Percentiles rank a stretch among this genome's conserved stretches.
Evolutionary conservation across 2,797 vertebrate species (phyloP).

Genomic region (Hemitrygon akajei): DNA sequence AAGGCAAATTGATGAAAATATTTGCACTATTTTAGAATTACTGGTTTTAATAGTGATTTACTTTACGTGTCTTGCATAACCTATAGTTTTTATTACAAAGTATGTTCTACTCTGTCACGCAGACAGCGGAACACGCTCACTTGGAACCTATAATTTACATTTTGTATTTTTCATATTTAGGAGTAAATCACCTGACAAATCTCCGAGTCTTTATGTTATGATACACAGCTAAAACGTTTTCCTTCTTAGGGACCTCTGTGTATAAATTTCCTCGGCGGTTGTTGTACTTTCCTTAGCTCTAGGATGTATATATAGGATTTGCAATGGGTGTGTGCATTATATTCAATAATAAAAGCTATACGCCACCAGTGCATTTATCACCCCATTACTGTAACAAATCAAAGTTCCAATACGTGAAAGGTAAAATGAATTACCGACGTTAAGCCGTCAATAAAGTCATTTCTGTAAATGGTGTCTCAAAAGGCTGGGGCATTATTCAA

Average conservation of each 20-base stretch:
- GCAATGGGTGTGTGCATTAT: slow-evolving; percentile 57
- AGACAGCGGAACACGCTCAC: not conserved
- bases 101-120: not conserved
- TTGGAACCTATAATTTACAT: slow-evolving; percentile 26
- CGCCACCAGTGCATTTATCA: slow-evolving; percentile 91
- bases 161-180: slow-evolving; percentile 29
- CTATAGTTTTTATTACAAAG: slow-evolving; percentile 23
- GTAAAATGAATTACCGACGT: slow-evolving; percentile 95
- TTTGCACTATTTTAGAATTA: slow-evolving; percentile 8
- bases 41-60: not conserved
- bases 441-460: slow-evolving; percentile 99
- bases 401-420: slow-evolving; percentile 83
- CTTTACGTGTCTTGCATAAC: slow-evolving; percentile 28
- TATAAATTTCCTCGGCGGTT: not conserved
- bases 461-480: slow-evolving; percentile 94
- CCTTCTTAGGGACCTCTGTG: slow-evolving; percentile 1
- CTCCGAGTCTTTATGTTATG: slow-evolving; percentile 22
- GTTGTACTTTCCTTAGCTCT: not conserved
- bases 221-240: slow-evolving; percentile 26
- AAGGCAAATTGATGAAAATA: not conserved
- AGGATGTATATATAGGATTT: slow-evolving; percentile 41
- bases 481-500: slow-evolving; percentile 91
- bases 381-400: slow-evolving; percentile 94
- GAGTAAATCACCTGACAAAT: slow-evolving; percentile 31
- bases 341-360: slow-evolving; percentile 79